These are phyloP conservation scores for Tenebrio molitor DNA, from an alignment of 1,140 invertebrate species.

Conservation along the genomic window DNA sequence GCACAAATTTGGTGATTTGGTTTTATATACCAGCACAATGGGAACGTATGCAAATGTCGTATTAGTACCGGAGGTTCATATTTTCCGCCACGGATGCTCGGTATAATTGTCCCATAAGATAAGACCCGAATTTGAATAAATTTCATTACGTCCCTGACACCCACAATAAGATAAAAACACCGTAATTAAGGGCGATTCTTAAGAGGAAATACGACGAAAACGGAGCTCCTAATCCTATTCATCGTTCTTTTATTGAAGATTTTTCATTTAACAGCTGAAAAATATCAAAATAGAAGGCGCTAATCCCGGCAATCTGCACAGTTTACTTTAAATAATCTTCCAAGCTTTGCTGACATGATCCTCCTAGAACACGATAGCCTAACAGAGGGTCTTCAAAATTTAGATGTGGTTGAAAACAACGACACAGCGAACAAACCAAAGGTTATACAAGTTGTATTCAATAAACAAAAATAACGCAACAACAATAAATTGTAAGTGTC, in stretches of 20 bases:
- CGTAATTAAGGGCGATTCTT: background rate
- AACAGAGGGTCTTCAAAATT: no score
- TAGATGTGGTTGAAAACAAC: background rate
- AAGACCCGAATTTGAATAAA: conserved; percentile 14
- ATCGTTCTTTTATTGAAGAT: background rate
- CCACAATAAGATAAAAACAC: conserved; percentile 16
- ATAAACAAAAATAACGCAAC: no score
- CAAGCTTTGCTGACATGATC: background rate
- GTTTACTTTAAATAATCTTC: background rate
- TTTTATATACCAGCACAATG: conserved; percentile 9
- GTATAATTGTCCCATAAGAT: conserved; percentile 21
- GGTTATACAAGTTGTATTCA: no score
- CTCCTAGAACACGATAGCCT: background rate
- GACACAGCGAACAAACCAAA: background rate
- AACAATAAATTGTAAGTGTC: no score
- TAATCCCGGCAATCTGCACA: background rate
- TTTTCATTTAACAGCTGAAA: background rate
- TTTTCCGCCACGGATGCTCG: conserved; percentile 18
- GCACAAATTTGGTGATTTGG: conserved; percentile 35
- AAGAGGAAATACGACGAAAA: background rate
- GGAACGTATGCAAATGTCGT: conserved; percentile 35
- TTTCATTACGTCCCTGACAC: conserved; percentile 9
- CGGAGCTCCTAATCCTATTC: background rate
- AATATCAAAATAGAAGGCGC: background rate
- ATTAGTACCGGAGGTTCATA: conserved; percentile 30